Percentiles rank a stretch among this genome's conserved stretches.
Evolutionary conservation across 2,113 vertebrate genomes (phyloP).

Genomic region (Mesoclemmys tuberculata): DNA sequence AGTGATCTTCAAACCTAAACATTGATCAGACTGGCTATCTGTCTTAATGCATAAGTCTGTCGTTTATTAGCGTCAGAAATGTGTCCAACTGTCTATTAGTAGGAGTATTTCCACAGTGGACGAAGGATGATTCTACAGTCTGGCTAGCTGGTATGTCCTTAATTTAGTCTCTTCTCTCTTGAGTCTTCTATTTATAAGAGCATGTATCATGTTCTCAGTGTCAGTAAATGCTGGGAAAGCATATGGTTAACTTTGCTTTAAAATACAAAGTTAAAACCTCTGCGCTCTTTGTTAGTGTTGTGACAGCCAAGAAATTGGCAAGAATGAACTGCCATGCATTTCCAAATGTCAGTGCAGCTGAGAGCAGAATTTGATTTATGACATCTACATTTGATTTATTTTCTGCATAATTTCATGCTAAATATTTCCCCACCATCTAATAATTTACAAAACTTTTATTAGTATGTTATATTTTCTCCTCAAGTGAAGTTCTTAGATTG

Average conservation of each 20-base stretch:
- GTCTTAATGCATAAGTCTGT: neutral
- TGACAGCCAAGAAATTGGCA: neutral
- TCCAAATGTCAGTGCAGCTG: neutral
- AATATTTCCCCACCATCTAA: neutral
- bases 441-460: neutral
- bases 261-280: neutral
- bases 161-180: neutral
- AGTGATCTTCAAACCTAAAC: neutral
- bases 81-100: neutral
- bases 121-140: neutral
- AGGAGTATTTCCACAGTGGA: neutral
- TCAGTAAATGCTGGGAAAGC: neutral
- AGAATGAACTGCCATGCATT: neutral
- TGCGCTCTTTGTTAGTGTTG: neutral
- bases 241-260: neutral
- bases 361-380: neutral
- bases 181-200: neutral
- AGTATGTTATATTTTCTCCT: neutral
- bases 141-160: neutral
- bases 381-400: neutral
- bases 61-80: neutral
- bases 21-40: neutral
- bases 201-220: neutral
- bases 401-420: neutral
- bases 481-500: neutral